These are phyloP conservation scores for Lycocerus yunnanus DNA, from an alignment of 2,888 invertebrate genomes.

Conservation along the genomic window DNA sequence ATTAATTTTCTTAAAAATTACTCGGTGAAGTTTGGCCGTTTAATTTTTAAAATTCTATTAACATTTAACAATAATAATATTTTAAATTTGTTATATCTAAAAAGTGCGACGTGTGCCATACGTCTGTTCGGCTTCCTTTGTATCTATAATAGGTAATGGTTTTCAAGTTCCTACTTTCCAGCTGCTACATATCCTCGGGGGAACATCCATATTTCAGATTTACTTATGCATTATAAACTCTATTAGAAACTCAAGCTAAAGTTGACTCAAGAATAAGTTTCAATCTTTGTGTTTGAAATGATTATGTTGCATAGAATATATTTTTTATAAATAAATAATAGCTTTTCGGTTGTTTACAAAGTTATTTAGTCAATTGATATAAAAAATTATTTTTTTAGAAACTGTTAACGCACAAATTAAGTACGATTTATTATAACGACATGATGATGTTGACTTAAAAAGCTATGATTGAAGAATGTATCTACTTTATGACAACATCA, in stretches of 20 bases:
- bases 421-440: no score
- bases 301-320: neutral
- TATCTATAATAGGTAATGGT: constrained; percentile 2
- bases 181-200: constrained; percentile 19
- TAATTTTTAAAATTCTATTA: neutral
- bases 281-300: neutral
- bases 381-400: neutral
- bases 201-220: constrained; percentile 20
- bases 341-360: neutral
- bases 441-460: neutral
- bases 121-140: constrained; percentile 9
- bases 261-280: neutral
- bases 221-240: constrained; percentile 4
- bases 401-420: neutral
- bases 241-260: neutral
- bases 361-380: neutral
- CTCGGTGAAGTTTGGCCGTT: neutral
- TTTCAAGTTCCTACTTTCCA: constrained; percentile 18
- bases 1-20: neutral
- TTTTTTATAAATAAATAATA: neutral
- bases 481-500: no score
- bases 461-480: no score
- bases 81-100: neutral
- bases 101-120: constrained; percentile 3
- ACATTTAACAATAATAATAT: neutral